Percentiles rank a stretch among this genome's conserved stretches.
Conservation (phyloP, 2,888 invertebrate species). For the Cheilosia pagana region DNA sequence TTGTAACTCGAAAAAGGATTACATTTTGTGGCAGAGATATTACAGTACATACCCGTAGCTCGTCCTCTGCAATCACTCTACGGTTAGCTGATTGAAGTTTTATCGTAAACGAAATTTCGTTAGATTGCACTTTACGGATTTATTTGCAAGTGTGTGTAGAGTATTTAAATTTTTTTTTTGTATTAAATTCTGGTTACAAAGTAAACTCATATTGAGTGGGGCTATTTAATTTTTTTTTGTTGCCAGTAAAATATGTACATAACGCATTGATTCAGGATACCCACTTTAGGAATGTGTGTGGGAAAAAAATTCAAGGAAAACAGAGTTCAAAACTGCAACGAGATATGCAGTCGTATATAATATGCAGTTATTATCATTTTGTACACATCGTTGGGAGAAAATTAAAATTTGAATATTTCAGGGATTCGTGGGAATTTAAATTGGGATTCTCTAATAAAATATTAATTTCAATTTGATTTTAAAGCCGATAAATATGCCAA, state of each 20-base stretch:
- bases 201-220: not conserved
- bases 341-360: not conserved
- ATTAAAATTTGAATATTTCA: slow-evolving; percentile 74
- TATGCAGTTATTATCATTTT: slow-evolving; percentile 56
- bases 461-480: slow-evolving; percentile 74
- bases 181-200: slow-evolving; percentile 14
- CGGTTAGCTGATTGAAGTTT: slow-evolving; percentile 44
- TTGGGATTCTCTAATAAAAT: slow-evolving; percentile 64
- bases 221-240: not conserved
- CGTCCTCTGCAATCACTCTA: not conserved
- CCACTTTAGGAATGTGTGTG: slow-evolving; percentile 10
- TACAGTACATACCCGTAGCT: not conserved
- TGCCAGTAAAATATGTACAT: slow-evolving; percentile 36
- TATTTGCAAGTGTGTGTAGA: not conserved
- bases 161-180: not conserved
- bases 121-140: slow-evolving; percentile 57
- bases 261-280: slow-evolving; percentile 39
- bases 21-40: slow-evolving; percentile 51
- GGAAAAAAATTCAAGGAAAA: slow-evolving; percentile 2
- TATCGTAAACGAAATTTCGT: slow-evolving; percentile 43
- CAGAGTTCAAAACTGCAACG: slow-evolving; percentile 20
- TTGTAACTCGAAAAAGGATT: slow-evolving; percentile 69
- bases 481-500: slow-evolving; percentile 59
- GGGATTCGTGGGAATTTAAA: slow-evolving; percentile 46
- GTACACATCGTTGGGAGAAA: slow-evolving; percentile 62